Percentiles rank a stretch among this genome's conserved stretches.
Conservation (phyloP, 2,888 invertebrate genomes). For the Stramonita haemastoma region DNA sequence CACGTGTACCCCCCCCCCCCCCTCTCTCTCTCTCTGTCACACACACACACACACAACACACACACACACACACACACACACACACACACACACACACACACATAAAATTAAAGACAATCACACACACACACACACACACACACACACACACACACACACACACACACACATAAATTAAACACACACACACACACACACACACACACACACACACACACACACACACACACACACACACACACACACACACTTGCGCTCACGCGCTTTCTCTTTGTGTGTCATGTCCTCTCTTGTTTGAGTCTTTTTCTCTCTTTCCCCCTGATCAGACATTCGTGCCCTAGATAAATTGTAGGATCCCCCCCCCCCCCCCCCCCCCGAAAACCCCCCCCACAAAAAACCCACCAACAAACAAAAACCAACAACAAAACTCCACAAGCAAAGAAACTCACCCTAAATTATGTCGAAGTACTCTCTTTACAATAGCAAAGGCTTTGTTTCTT, state of each 20-base stretch:
- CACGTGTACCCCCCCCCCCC: neutral
- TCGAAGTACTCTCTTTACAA: no score
- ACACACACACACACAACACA: constrained; percentile 16
- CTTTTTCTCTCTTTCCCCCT: neutral
- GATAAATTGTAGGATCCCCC: no score
- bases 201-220: constrained; percentile 12
- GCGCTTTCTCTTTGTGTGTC: neutral
- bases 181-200: constrained; percentile 18
- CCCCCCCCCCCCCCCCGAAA: no score
- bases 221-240: constrained; percentile 17
- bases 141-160: constrained; percentile 12
- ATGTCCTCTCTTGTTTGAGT: neutral
- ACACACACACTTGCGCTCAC: neutral
- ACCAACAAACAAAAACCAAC: no score
- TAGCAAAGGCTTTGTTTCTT: no score
- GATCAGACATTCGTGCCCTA: neutral
- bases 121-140: constrained; percentile 15
- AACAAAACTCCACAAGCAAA: no score
- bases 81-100: constrained; percentile 1
- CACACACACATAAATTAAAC: neutral
- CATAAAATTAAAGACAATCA: neutral
- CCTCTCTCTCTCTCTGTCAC: neutral
- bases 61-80: constrained; percentile 18
- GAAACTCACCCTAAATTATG: no score
- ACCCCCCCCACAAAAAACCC: no score